phyloP scores from a whole-genome alignment of 2,888 invertebrate genomes.

The Drosophila engyochracea region DNA sequence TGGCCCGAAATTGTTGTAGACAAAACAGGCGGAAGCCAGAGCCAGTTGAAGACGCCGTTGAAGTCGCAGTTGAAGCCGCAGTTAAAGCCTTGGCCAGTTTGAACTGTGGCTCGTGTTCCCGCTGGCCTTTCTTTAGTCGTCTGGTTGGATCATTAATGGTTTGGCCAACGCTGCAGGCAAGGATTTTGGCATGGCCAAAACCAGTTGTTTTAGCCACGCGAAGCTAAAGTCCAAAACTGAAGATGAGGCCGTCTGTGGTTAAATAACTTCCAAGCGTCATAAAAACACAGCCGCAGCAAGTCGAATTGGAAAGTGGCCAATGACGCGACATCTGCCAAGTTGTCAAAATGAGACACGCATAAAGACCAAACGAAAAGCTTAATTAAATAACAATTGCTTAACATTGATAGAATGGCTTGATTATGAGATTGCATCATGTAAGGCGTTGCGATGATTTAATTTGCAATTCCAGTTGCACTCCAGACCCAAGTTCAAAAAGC shows the following conservation, averaged over 20 bases:
- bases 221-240: slow-evolving; percentile 18
- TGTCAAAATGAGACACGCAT: slow-evolving; percentile 51
- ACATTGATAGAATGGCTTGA: slow-evolving; percentile 49
- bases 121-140: slow-evolving; percentile 43
- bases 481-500: slow-evolving; percentile 72
- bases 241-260: slow-evolving; percentile 49
- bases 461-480: slow-evolving; percentile 54
- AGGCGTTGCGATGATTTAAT: slow-evolving; percentile 34
- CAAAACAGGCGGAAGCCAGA: slow-evolving; percentile 60
- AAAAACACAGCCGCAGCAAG: slow-evolving; percentile 34
- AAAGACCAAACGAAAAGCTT: slow-evolving; percentile 48
- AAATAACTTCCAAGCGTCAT: slow-evolving; percentile 51
- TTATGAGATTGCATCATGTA: slow-evolving; percentile 58
- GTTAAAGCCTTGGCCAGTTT: slow-evolving; percentile 32
- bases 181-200: slow-evolving; percentile 62
- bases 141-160: slow-evolving; percentile 59
- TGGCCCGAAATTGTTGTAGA: slow-evolving; percentile 44
- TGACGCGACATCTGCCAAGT: slow-evolving; percentile 39
- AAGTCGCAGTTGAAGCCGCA: slow-evolving; percentile 12
- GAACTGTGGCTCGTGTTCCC: slow-evolving; percentile 54
- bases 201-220: slow-evolving; percentile 43
- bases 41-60: slow-evolving; percentile 14
- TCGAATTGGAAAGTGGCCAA: slow-evolving; percentile 50
- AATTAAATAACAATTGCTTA: slow-evolving; percentile 46
- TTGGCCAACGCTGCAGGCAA: slow-evolving; percentile 63